phyloP scores from a whole-genome alignment of 1,140 invertebrate genomes.

The Bombus superbus region DNA sequence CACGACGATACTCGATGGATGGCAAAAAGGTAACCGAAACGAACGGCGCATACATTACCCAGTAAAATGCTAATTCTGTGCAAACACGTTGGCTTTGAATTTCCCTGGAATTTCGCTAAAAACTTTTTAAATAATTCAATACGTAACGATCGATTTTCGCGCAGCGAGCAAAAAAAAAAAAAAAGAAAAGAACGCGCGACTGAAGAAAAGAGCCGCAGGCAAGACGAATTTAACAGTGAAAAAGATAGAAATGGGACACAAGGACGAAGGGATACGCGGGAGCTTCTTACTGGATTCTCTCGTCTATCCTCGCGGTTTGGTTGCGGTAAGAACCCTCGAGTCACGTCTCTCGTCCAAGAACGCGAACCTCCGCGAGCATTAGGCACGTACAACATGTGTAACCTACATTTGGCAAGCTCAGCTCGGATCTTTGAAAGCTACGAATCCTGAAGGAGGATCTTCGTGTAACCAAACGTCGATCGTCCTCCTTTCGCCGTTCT shows the following conservation, averaged over 20 bases:
- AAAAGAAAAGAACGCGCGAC: no score
- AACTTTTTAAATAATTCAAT: not conserved
- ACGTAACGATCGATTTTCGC: not conserved
- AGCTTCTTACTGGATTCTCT: slow-evolving; percentile 39
- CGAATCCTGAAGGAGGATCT: slow-evolving; percentile 12
- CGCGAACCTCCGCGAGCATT: slow-evolving; percentile 50
- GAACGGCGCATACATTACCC: not conserved
- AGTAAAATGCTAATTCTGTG: slow-evolving; percentile 1
- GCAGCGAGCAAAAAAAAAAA: not conserved
- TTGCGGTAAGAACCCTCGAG: slow-evolving; percentile 43
- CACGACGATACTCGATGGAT: not conserved
- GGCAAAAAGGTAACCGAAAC: not conserved
- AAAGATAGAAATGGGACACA: slow-evolving; percentile 12
- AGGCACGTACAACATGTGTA: slow-evolving; percentile 59
- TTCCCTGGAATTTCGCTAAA: not conserved
- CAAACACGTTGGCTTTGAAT: not conserved
- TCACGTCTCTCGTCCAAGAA: slow-evolving; percentile 57
- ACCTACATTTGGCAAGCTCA: slow-evolving; percentile 39
- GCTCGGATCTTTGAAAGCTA: slow-evolving; percentile 1
- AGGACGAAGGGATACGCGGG: slow-evolving; percentile 11
- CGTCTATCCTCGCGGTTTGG: slow-evolving; percentile 33
- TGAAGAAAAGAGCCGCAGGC: no score
- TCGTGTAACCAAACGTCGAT: slow-evolving; percentile 17
- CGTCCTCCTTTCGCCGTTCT: not conserved
- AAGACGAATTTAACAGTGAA: slow-evolving; percentile 4